phyloP scores from a whole-genome alignment of 1,140 invertebrate genomes.

The Ceratina calcarata region DNA sequence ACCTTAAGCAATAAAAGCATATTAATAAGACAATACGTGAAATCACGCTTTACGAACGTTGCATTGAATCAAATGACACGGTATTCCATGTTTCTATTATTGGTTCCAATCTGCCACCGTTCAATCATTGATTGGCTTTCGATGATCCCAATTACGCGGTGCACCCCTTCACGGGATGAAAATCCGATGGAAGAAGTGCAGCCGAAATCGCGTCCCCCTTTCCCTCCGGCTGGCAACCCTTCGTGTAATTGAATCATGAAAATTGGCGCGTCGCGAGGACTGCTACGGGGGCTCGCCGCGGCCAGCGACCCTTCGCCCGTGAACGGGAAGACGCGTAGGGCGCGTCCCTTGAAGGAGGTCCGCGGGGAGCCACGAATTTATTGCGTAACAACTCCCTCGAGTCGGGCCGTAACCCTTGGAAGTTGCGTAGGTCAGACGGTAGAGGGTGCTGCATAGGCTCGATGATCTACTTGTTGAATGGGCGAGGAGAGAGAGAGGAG shows the following conservation, averaged over 20 bases:
- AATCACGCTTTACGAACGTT: no score
- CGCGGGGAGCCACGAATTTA: constrained; percentile 62
- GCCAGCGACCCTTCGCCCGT: constrained; percentile 17
- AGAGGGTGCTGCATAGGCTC: constrained; percentile 69
- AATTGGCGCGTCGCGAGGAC: constrained; percentile 41
- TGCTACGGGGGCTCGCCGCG: constrained; percentile 27
- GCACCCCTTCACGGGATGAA: constrained; percentile 9
- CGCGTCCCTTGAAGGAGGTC: constrained; percentile 59
- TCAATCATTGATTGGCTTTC: constrained; percentile 21
- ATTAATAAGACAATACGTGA: no score
- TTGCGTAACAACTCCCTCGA: constrained; percentile 65
- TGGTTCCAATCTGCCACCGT: no score
- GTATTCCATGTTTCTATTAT: no score
- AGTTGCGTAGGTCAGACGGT: constrained; percentile 68
- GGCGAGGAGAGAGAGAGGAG: constrained; percentile 50
- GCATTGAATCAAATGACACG: no score
- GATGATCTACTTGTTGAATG: constrained; percentile 71
- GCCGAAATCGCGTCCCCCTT: not conserved
- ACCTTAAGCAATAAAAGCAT: no score
- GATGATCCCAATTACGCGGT: constrained; percentile 29
- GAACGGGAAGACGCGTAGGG: constrained; percentile 33
- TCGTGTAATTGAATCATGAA: constrained; percentile 50
- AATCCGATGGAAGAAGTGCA: constrained; percentile 31
- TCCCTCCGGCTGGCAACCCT: not conserved
- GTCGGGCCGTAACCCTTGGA: constrained; percentile 67